Evolutionary conservation across 1,140 invertebrate species (phyloP).

Genomic region (Zaprionus capensis): DNA sequence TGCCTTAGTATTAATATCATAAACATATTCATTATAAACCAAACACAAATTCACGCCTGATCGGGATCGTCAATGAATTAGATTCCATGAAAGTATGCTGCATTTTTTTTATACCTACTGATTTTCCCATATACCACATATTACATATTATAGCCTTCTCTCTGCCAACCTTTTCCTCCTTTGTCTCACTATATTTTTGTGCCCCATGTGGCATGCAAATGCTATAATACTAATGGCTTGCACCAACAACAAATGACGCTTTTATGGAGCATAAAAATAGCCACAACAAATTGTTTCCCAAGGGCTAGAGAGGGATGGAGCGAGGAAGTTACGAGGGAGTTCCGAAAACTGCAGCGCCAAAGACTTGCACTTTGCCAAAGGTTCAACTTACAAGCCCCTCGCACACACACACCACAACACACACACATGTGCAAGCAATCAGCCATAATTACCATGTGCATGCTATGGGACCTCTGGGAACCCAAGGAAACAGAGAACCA

Average conservation of each 20-base stretch:
- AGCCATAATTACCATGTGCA: constrained; percentile 54
- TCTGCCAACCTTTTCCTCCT: neutral
- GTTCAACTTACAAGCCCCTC: constrained; percentile 33
- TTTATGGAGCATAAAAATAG: constrained; percentile 42
- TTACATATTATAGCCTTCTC: neutral
- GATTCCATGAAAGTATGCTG: too few relatives aligned
- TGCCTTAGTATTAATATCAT: too few relatives aligned
- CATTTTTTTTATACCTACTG: neutral
- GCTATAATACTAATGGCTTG: constrained; percentile 42
- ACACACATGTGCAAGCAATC: constrained; percentile 29
- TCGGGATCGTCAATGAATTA: too few relatives aligned
- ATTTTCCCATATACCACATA: neutral
- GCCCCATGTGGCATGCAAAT: constrained; percentile 30
- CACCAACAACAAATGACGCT: constrained; percentile 36
- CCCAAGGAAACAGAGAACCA: constrained; percentile 7
- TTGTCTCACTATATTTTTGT: neutral
- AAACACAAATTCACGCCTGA: too few relatives aligned
- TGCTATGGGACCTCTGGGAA: constrained; percentile 31
- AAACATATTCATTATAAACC: too few relatives aligned
- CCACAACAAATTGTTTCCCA: constrained; percentile 55
- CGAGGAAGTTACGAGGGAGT: neutral
- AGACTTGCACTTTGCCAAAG: constrained; percentile 36
- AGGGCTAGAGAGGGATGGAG: constrained; percentile 1
- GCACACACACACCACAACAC: neutral
- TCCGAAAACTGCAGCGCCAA: constrained; percentile 40